Base-by-base conservation (phyloP, 1,140 invertebrate genomes). In the Acyrthosiphon pisum region DNA sequence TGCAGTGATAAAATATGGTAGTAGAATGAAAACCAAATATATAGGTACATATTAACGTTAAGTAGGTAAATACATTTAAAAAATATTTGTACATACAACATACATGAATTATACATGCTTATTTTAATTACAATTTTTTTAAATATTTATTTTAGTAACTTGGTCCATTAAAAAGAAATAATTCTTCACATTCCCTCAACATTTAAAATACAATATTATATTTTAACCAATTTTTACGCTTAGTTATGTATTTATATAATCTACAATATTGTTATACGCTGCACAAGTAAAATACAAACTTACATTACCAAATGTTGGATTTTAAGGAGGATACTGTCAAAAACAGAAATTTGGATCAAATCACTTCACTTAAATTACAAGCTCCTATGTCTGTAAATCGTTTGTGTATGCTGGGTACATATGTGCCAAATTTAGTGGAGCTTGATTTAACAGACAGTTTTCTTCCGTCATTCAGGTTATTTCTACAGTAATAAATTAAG, bases 381-480 rank as follows among this genome's bases (percentile, higher is more conserved):
- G 96, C 97, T 0, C 96, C 97, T 22, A 96, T 96, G 6, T 95
- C 96, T 93, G 95, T 96, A 23, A 95, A 96, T 0, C 96, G 96
- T 56, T 94, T 97, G 41, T 96, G 96, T 35, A 95, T 96, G 48
- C 94, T 97, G 0, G 95, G 96, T 50, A 95, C 96, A 0, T 96
- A 96, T 60, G 95, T 96, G n/a, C 97, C 97, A 26, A 95, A 95
- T 44, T 94, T 97, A 23, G 95, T 95, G 48, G 95, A 95, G 41
- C 94, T 97, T 14, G 96, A 96, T 68, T 94, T 97, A 1, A 96
- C 97, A 93, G 97, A 97, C 46, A 97, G 97, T 94, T 96, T 96
- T 41, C 94, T 97, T 0, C 95, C 95, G 8, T 97, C 96, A 3
- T 94, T 97, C 30, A 95, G 95, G 94, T 94, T 90, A 89, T 46